Evolutionary conservation across 2,797 vertebrate genomes (phyloP).

Genomic region (Hydrocynus forskahlii): DNA sequence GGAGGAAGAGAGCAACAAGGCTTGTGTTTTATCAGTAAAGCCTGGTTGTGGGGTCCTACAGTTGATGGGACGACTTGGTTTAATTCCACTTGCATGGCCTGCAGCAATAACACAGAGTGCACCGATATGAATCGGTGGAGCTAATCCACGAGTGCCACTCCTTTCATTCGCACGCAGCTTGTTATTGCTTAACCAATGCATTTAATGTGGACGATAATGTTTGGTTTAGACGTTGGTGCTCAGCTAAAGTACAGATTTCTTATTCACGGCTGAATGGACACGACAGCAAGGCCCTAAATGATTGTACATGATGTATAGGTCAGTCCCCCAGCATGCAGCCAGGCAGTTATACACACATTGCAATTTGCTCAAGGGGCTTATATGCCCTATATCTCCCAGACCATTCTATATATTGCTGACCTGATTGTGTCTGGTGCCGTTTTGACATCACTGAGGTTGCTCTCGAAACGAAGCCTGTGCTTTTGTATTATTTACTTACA

Average conservation of each 20-base stretch:
- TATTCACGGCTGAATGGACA: constrained; percentile 6
- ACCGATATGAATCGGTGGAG: not conserved
- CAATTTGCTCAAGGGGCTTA: constrained; percentile 37
- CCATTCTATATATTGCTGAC: constrained; percentile 42
- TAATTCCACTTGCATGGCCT: not conserved
- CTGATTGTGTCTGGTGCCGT: constrained; percentile 39
- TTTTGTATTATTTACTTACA: not conserved
- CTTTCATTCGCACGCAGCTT: not conserved
- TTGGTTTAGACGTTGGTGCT: not conserved
- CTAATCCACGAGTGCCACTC: not conserved
- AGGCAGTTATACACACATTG: constrained; percentile 22
- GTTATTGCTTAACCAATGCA: not conserved
- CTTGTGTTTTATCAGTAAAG: constrained; percentile 12
- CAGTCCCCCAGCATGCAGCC: constrained; percentile 10
- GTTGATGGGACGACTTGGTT: constrained; percentile 23
- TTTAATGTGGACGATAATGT: not conserved
- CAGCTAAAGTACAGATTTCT: constrained; percentile 15
- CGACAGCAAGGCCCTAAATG: not conserved
- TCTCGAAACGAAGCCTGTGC: not conserved
- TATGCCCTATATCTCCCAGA: constrained; percentile 45
- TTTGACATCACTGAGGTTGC: constrained; percentile 11
- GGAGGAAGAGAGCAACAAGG: constrained; percentile 12
- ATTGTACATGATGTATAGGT: constrained; percentile 23
- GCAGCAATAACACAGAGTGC: not conserved
- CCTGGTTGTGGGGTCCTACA: not conserved